Evolutionary conservation across 1,140 invertebrate species (phyloP), one percentile per base, ranked within the genome.

Genomic region (Saxidomus purpurata): DNA sequence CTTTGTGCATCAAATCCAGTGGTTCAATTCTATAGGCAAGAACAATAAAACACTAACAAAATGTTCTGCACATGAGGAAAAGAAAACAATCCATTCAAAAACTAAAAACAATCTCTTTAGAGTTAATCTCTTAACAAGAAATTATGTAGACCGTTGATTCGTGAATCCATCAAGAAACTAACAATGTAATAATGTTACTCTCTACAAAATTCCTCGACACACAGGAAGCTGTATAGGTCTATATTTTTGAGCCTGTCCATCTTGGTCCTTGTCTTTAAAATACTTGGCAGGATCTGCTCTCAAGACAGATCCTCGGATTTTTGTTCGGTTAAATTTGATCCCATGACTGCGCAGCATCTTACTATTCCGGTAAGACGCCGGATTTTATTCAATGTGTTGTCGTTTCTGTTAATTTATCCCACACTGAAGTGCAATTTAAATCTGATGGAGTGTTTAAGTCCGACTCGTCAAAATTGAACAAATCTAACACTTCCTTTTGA

Each of bases 391-490:
- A 59, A 43, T 86, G 22, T 25, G 15, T 59, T 38, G 86, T 90
- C 79, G 89, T 89, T 59, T 95, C 93, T n/a, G 93, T 92, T 40
- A 94, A 69, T 84, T 94, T 95, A n/a, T 95, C 94, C 93, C 94
- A 95, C 52, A 90, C 92, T 74, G 95, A 90, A 13, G 91, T 90
- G 83, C 85, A 93, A 2, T 94, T 94, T 11, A 97, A 89, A 89
- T 97, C 97, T 36, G 96, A 95, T 3, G 97, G 95, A 93, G 96
- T 96, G 90, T 97, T 97, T 90, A 97, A 97, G 69, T 97, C 97
- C 0, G 96, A 94, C 81, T 97, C 97, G 76, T 97, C 97, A 93
- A 97, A 97, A 91, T 97, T 97, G 94, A 97, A 98, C 28, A 97
- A 96, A 95, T 97, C 97, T 63, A 97, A 97, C 0, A 97, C 96